Conservation (phyloP, 37 sponge, comb jelly and placozoan species). For the Amphimedon queenslandica region DNA sequence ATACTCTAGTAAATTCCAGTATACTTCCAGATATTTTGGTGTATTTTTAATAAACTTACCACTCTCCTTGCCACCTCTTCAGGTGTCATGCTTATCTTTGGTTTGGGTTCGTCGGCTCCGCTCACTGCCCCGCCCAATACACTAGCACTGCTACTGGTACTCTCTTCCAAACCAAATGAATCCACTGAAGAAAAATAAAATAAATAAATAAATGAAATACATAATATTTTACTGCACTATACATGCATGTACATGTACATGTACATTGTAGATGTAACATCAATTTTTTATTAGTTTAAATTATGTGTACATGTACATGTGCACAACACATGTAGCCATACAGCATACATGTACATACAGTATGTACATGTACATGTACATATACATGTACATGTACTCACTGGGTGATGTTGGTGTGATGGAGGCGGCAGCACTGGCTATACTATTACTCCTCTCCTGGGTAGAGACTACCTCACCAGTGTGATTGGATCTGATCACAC, state of each 20-base stretch:
- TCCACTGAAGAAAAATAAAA: too few species aligned
- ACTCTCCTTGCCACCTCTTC: conserved; percentile 64
- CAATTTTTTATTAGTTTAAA: too few species aligned
- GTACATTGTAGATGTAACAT: too few species aligned
- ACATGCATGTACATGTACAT: too few species aligned
- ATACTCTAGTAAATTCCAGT: too few species aligned
- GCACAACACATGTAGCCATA: too few species aligned
- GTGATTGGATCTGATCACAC: not conserved
- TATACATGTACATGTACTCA: not conserved
- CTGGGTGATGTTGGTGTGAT: not conserved
- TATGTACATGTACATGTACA: not conserved
- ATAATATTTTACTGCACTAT: too few species aligned
- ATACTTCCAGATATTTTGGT: too few species aligned
- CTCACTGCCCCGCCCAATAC: not conserved
- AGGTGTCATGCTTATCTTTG: not conserved
- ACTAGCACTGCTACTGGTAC: too few species aligned
- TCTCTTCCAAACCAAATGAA: not conserved
- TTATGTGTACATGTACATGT: too few species aligned
- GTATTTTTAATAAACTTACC: conserved; percentile 18
- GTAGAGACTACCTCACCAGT: not conserved
- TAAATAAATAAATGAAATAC: too few species aligned
- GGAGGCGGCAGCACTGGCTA: not conserved
- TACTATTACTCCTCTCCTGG: not conserved
- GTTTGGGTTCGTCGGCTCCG: not conserved
- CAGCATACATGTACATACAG: too few species aligned